phyloP scores from a whole-genome alignment of 1,140 invertebrate genomes.

The Brachionus plicatilis region DNA sequence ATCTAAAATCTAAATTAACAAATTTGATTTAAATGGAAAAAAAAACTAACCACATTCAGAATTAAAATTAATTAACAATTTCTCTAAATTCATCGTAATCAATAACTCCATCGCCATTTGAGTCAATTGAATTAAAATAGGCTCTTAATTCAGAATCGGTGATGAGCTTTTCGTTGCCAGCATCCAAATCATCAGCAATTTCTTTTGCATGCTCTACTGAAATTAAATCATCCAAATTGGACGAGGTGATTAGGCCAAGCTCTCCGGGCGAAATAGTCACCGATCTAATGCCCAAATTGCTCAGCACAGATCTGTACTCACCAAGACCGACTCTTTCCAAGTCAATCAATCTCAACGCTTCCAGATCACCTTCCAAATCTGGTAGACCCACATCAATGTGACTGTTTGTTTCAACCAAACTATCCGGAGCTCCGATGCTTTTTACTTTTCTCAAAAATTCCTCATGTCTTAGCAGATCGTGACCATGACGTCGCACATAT shows the following conservation, averaged over 20 bases:
- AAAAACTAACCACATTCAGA: not conserved
- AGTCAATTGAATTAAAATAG: constrained; percentile 18
- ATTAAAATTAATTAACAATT: not conserved
- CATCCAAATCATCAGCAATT: not conserved
- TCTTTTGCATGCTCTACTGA: not conserved
- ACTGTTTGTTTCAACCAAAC: not conserved
- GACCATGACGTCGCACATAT: not conserved
- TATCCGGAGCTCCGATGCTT: not conserved
- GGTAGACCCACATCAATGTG: not conserved
- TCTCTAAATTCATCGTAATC: not conserved
- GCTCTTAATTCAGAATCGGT: not conserved
- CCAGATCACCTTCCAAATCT: constrained; percentile 27
- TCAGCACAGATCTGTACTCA: not conserved
- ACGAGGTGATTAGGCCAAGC: not conserved
- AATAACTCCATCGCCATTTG: not conserved
- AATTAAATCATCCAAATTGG: not conserved
- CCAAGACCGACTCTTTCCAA: not conserved
- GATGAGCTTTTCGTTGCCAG: not conserved
- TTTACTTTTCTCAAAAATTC: not conserved
- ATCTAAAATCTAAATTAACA: not conserved
- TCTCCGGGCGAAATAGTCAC: not conserved
- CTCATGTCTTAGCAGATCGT: not conserved
- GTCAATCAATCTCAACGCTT: constrained; percentile 14
- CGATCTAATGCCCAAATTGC: not conserved
- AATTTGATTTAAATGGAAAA: not conserved